Base-by-base conservation (phyloP, 2,797 vertebrate genomes). In the Falco cherrug region DNA sequence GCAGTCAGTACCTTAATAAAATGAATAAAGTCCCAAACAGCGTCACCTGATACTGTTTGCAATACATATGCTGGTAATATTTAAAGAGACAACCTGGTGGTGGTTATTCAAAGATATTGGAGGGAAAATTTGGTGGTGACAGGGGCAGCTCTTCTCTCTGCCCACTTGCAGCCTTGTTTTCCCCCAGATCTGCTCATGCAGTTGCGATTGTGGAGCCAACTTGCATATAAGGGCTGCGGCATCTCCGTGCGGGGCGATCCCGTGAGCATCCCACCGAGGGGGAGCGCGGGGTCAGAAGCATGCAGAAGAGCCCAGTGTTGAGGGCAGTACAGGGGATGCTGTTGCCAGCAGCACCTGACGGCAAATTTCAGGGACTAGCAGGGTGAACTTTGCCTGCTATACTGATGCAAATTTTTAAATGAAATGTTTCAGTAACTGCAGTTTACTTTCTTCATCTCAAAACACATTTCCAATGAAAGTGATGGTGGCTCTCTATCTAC, bases 151-250 rank as follows among this genome's bases (percentile, higher is more conserved):
- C 59, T 28, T 31, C 21, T 13, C 60, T 17, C n/a, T 68, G 59
- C 63, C 45, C 1, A 0, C 41, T 56, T 5, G 4, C 39, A 50
- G 63, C 48, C 57, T 63, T n/a, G 13, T 29, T 31, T 18, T 37
- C 6, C 57, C 43, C 39, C 5, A 2, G 25, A 3, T 18, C 11
- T 24, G 51, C 43, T 28, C 0, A 0, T 16, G 56, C 45, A 22
- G 65, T 60, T 31, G 73, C 2, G 2, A 1, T 4, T 16, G 9
- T 50, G 10, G 37, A 65, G 50, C 45, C n/a, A 20, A 4, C 24
- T 3, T 22, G 1, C 7, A 0, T 0, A 0, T 1, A 10, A 6
- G n/a, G 54, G 47, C 33, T 15, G 50, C 4, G 16, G 20, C 12
- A 5, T 50, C 25, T 28, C 37, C 0, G 31, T 0, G 3, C 10